phyloP scores from a whole-genome alignment of 2,888 invertebrate species.

The Dryadula phaetusa region DNA sequence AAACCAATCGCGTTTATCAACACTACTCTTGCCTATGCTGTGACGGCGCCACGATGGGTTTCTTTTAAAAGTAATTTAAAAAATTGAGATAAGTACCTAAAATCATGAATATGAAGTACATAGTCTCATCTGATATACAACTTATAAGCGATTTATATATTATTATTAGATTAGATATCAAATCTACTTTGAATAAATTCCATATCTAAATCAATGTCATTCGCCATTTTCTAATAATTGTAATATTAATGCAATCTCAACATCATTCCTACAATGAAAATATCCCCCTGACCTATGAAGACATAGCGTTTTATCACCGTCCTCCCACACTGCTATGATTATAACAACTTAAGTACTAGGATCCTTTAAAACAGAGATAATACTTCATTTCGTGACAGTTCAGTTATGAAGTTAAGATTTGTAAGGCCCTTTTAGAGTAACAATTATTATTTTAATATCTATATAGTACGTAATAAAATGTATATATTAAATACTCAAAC shows the following conservation, averaged over 20 bases:
- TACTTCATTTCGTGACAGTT: constrained; percentile 38
- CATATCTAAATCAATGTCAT: background rate
- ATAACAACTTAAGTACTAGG: constrained; percentile 41
- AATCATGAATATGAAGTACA: no score
- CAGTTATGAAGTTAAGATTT: constrained; percentile 24
- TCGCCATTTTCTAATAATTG: constrained; percentile 5
- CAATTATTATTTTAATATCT: constrained; percentile 14
- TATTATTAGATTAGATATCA: background rate
- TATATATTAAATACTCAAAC: background rate
- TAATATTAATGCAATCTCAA: constrained; percentile 20
- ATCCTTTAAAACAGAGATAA: constrained; percentile 37
- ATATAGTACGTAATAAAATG: background rate
- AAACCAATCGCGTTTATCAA: no score
- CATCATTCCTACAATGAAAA: constrained; percentile 40
- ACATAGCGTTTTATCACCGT: constrained; percentile 47
- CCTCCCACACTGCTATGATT: constrained; percentile 45
- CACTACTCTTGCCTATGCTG: no score
- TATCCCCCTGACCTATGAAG: constrained; percentile 47
- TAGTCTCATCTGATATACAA: no score
- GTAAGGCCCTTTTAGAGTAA: constrained; percentile 11
- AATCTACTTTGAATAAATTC: background rate
- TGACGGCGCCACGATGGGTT: no score
- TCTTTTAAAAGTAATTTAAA: no score
- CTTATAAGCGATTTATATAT: no score
- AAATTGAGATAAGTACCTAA: no score